Conservation (phyloP, 2,888 invertebrate species). For the Phyto melanocephala region DNA sequence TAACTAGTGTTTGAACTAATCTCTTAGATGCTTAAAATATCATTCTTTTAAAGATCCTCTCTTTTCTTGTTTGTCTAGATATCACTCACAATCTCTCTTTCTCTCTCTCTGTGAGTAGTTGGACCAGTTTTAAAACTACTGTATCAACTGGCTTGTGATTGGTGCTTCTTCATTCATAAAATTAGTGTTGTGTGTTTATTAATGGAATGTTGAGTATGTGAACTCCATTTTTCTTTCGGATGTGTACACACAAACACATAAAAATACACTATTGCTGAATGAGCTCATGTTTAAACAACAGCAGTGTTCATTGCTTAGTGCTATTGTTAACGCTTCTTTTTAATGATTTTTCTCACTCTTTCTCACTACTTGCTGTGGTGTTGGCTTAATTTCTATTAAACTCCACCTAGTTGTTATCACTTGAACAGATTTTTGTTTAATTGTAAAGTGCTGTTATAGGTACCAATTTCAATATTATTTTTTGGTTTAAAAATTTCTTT, state of each 20-base stretch:
- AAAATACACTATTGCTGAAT: neutral
- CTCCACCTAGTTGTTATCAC: conserved; percentile 66
- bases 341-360: conserved; percentile 75
- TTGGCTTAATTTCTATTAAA: conserved; percentile 48
- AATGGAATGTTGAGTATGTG: neutral
- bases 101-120: conserved; percentile 2
- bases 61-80: too few species aligned
- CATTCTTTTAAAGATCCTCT: neutral
- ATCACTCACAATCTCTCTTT: neutral
- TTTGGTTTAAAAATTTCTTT: conserved; percentile 69
- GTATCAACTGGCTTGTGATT: conserved; percentile 52
- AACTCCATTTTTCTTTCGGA: conserved; percentile 69
- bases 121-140: conserved; percentile 45
- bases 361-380: conserved; percentile 64
- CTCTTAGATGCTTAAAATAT: conserved; percentile 19
- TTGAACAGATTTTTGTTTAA: conserved; percentile 68
- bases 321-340: conserved; percentile 75
- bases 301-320: conserved; percentile 64
- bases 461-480: too few species aligned
- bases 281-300: neutral
- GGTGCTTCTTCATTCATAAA: conserved; percentile 21
- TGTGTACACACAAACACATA: neutral
- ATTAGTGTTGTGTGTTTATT: neutral
- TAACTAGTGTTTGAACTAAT: conserved; percentile 69
- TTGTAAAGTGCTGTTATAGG: conserved; percentile 77